phyloP scores from a whole-genome alignment of 92 coral and sea anemone genomes.

The Bergia sp. region DNA sequence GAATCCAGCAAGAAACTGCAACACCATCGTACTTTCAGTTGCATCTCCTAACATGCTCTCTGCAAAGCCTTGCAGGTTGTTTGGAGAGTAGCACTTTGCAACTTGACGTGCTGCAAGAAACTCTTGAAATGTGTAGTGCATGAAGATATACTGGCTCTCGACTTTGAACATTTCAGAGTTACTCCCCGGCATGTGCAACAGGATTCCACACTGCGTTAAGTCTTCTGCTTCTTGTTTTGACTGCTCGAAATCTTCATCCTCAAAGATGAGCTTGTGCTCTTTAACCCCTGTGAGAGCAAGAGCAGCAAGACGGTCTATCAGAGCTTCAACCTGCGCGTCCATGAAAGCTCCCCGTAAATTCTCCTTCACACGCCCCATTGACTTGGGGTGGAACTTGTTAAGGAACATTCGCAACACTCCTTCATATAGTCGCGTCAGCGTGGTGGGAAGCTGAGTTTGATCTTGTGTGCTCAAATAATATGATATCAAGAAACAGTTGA shows the following conservation, averaged over 20 bases:
- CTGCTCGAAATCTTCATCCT: slow-evolving; percentile 32
- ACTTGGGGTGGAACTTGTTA: slow-evolving; percentile 37
- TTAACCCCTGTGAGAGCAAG: slow-evolving; percentile 32
- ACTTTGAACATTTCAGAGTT: slow-evolving; percentile 31
- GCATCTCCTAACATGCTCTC: slow-evolving; percentile 37
- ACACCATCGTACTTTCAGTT: slow-evolving; percentile 40
- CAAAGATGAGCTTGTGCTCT: slow-evolving; percentile 43
- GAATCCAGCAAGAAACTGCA: slow-evolving; percentile 43
- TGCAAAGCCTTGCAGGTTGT: slow-evolving; percentile 1
- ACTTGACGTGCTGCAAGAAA: slow-evolving; percentile 37
- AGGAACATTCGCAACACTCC: slow-evolving; percentile 42
- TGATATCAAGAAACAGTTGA: slow-evolving; percentile 43
- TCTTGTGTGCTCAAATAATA: slow-evolving; percentile 43
- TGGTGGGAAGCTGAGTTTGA: slow-evolving; percentile 35
- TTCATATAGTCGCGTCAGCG: slow-evolving; percentile 37
- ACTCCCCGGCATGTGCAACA: slow-evolving; percentile 44
- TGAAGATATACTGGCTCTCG: slow-evolving; percentile 41
- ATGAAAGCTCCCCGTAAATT: slow-evolving; percentile 22
- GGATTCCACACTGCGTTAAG: slow-evolving; percentile 26
- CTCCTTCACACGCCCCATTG: slow-evolving; percentile 35
- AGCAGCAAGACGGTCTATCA: slow-evolving; percentile 28
- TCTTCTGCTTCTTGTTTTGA: slow-evolving; percentile 40
- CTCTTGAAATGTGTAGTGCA: slow-evolving; percentile 44
- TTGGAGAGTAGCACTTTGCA: slow-evolving; percentile 28
- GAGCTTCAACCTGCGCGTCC: slow-evolving; percentile 35